These are phyloP conservation scores for Phortica variegata DNA, from an alignment of 1,140 invertebrate species.

Conservation along the genomic window DNA sequence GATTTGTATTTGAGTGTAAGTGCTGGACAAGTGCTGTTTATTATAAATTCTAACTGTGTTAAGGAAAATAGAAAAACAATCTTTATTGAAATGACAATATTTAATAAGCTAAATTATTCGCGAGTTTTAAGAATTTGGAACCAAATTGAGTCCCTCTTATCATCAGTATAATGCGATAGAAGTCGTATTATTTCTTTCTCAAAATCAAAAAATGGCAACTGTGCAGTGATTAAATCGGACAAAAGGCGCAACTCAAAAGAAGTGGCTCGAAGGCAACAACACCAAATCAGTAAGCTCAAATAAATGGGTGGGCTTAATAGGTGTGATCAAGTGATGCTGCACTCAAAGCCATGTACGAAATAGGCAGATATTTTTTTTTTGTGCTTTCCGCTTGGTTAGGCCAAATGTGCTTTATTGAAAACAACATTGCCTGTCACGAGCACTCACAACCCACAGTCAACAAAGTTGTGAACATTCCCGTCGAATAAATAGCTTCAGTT, in stretches of 20 bases:
- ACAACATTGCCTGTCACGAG: conserved; percentile 25
- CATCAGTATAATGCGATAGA: too few species aligned
- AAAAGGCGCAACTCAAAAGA: conserved; percentile 2
- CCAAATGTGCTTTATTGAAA: conserved; percentile 50
- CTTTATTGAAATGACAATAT: too few species aligned
- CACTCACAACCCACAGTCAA: conserved; percentile 31
- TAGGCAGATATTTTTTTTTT: not conserved
- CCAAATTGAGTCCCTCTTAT: too few species aligned
- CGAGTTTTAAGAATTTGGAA: too few species aligned
- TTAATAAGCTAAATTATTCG: too few species aligned
- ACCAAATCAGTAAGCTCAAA: conserved; percentile 28
- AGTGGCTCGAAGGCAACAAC: conserved; percentile 8
- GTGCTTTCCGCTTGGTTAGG: not conserved
- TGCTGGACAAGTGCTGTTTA: too few species aligned
- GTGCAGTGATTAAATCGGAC: not conserved
- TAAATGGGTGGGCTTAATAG: conserved; percentile 48
- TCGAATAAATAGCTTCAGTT: conserved; percentile 20
- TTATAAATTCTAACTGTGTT: too few species aligned
- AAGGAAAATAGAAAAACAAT: too few species aligned
- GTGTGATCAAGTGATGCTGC: conserved; percentile 31
- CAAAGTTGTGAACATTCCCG: conserved; percentile 27
- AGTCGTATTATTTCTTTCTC: too few species aligned
- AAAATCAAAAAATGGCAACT: too few species aligned
- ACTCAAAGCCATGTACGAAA: conserved; percentile 6
- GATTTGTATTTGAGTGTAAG: too few species aligned